Conservation (phyloP, 2,888 invertebrate species). For the Dioctria rufipes region DNA sequence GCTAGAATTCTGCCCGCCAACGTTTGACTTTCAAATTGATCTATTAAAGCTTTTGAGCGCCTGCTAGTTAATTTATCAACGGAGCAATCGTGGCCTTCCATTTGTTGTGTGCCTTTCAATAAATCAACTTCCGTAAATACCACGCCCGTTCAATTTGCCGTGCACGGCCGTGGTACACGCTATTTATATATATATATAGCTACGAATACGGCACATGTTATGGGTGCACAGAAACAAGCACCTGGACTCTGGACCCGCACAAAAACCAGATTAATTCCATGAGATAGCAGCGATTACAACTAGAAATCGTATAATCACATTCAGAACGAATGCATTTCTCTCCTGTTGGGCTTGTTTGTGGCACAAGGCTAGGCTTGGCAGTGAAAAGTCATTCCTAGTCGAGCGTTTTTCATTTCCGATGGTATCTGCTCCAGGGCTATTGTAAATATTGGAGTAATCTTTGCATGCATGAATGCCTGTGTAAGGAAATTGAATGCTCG, state of each 20-base stretch:
- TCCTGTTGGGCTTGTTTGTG: constrained; percentile 45
- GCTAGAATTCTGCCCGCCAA: background rate
- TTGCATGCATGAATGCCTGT: background rate
- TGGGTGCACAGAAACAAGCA: constrained; percentile 1
- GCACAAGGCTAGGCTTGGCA: constrained; percentile 40
- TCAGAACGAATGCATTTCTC: constrained; percentile 42
- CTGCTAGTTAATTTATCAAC: constrained; percentile 41
- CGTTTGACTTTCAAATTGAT: constrained; percentile 49
- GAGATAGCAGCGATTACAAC: constrained; percentile 38
- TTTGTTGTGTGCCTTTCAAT: constrained; percentile 50
- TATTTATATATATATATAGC: background rate
- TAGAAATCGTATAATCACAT: constrained; percentile 27
- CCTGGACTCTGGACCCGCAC: constrained; percentile 25
- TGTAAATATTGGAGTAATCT: constrained; percentile 41
- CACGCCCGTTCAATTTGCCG: constrained; percentile 44
- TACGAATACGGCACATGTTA: background rate
- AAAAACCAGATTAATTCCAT: constrained; percentile 36
- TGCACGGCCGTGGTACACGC: constrained; percentile 1
- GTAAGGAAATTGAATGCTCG: too few relatives aligned
- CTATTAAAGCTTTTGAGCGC: constrained; percentile 35
- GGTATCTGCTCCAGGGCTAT: constrained; percentile 13
- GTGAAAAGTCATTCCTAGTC: constrained; percentile 21
- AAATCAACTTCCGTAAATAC: constrained; percentile 54
- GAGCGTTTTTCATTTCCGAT: constrained; percentile 33
- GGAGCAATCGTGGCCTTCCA: constrained; percentile 44